These are phyloP conservation scores for Gallinago stenura DNA, from an alignment of 2,797 vertebrate species.

Conservation along the genomic window DNA sequence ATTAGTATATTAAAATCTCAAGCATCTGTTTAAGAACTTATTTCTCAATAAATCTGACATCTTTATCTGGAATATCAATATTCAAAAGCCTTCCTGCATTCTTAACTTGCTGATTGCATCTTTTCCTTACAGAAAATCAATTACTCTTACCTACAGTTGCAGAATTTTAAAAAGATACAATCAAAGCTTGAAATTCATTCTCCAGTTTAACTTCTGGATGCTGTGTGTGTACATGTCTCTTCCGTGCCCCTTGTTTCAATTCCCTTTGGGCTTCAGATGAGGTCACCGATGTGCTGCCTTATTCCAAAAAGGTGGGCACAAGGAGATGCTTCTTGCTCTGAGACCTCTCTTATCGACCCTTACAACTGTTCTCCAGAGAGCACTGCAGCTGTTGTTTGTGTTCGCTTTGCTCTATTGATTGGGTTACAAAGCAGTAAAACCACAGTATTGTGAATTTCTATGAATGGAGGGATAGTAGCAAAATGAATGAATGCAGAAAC, in stretches of 20 bases:
- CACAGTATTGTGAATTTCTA: neutral
- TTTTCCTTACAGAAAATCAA: conserved; percentile 41
- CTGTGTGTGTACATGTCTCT: neutral
- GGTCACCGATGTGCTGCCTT: neutral
- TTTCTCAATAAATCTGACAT: neutral
- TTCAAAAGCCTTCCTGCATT: conserved; percentile 6
- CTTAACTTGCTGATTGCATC: conserved; percentile 22
- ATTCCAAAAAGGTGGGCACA: neutral
- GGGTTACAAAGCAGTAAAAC: neutral
- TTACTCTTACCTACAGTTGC: neutral
- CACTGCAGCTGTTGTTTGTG: neutral
- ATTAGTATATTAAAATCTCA: neutral
- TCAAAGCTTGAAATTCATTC: neutral
- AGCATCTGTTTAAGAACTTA: neutral
- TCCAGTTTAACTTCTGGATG: neutral
- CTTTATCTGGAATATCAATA: conserved; percentile 23
- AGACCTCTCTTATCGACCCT: neutral
- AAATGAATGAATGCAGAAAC: neutral
- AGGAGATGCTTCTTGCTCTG: neutral
- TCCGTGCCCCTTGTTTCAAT: neutral
- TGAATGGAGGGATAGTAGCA: neutral
- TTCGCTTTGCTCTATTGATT: neutral
- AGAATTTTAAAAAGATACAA: conserved; percentile 30
- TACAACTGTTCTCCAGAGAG: neutral
- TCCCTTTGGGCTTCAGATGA: neutral